A percentile compares a stretch with the other conserved stretches of the same genome.
phyloP scores from a whole-genome alignment of 1,140 invertebrate genomes.

The Dendroctonus ponderosae region DNA sequence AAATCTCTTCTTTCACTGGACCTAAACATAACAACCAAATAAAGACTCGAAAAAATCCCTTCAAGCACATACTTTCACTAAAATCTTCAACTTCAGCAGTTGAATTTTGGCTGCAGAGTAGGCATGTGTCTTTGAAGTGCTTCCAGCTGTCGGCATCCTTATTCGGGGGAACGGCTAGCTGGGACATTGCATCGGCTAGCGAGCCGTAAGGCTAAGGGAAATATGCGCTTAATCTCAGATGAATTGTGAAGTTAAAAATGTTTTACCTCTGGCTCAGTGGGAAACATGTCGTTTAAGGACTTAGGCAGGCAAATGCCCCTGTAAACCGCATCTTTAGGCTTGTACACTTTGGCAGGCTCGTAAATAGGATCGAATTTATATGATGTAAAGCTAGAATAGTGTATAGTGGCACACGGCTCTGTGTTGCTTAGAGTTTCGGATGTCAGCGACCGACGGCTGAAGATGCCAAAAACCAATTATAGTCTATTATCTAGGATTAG shows the following conservation, averaged over 20 bases:
- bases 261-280: conserved; percentile 51
- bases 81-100: conserved; percentile 12
- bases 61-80: conserved; percentile 14
- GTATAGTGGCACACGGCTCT: conserved; percentile 20
- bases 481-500: not conserved
- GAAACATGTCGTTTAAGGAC: conserved; percentile 68
- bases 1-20: conserved; percentile 50
- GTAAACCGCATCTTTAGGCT: conserved; percentile 56
- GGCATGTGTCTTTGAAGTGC: conserved; percentile 27
- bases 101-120: conserved; percentile 22
- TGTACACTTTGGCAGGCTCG: conserved; percentile 22
- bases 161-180: too few species aligned
- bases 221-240: too few species aligned
- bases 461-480: not conserved
- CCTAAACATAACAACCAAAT: conserved; percentile 24
- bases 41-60: not conserved
- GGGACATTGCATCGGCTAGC: too few species aligned
- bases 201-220: too few species aligned
- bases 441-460: conserved; percentile 12
- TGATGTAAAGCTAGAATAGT: conserved; percentile 14
- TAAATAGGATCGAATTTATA: conserved; percentile 26
- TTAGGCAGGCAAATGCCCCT: conserved; percentile 78
- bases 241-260: too few species aligned
- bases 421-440: conserved; percentile 11
- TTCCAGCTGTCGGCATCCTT: conserved; percentile 2